Percentiles rank a stretch among this genome's conserved stretches.
Conservation (phyloP, 1,140 invertebrate genomes). For the Bacillus rossius region DNA sequence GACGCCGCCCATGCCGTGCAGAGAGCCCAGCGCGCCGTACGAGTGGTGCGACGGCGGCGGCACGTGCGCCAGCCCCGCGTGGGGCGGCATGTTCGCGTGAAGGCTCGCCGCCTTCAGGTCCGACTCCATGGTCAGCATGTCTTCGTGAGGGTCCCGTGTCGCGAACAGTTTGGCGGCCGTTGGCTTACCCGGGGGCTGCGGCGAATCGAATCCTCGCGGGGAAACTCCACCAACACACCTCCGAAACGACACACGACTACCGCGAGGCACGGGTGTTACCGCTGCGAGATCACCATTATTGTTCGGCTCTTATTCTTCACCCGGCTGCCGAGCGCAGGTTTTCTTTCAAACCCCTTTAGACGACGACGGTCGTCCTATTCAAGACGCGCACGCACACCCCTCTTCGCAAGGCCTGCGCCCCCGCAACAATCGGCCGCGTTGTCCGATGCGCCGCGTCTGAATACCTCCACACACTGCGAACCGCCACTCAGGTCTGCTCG, state of each 20-base stretch:
- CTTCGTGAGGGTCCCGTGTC: conserved; percentile 52
- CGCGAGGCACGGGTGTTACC: too few species aligned
- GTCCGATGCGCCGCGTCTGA: conserved; percentile 3
- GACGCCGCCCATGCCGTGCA: conserved; percentile 38
- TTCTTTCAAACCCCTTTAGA: too few species aligned
- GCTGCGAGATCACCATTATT: too few species aligned
- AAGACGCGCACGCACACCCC: not conserved
- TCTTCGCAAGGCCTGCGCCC: not conserved
- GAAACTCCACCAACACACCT: too few species aligned
- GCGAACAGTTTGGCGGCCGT: conserved; percentile 57
- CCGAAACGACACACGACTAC: too few species aligned
- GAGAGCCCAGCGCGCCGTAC: conserved; percentile 22
- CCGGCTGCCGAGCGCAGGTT: too few species aligned
- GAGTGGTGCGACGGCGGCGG: conserved; percentile 29
- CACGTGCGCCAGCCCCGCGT: conserved; percentile 43
- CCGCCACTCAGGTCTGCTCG: conserved; percentile 11
- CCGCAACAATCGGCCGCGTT: not conserved
- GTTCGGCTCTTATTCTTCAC: too few species aligned
- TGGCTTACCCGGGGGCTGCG: not conserved
- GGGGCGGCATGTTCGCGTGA: conserved; percentile 73
- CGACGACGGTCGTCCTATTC: too few species aligned
- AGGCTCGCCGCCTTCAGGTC: conserved; percentile 79
- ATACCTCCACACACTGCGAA: conserved; percentile 10
- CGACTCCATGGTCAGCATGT: conserved; percentile 84
- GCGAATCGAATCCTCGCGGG: too few species aligned